These are phyloP conservation scores for Pristionchus pacificus DNA, from an alignment of 1,140 invertebrate genomes.

Conservation along the genomic window DNA sequence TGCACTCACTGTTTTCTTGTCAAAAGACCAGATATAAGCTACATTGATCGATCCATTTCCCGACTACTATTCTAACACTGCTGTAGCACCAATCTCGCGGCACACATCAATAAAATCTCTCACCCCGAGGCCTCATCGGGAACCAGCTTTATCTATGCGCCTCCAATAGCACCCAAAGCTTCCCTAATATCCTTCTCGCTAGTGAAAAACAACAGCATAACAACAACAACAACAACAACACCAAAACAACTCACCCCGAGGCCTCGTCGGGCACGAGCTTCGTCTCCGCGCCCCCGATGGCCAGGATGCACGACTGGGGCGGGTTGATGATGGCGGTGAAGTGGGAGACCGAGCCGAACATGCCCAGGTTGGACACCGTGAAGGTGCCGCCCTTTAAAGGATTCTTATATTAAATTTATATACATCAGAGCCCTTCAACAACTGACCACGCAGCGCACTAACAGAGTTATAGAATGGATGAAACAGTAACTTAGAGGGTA, in stretches of 20 bases:
- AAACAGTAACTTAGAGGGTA: too few species aligned
- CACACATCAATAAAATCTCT: slow-evolving; percentile 22
- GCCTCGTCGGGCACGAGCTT: slow-evolving; percentile 62
- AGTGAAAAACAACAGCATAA: too few species aligned
- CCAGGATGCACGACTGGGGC: slow-evolving; percentile 70
- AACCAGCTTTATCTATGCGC: slow-evolving; percentile 63
- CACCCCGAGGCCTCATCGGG: slow-evolving; percentile 56
- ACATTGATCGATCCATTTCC: too few species aligned
- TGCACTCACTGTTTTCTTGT: too few species aligned
- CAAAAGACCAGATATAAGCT: too few species aligned
- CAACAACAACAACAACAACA: too few species aligned
- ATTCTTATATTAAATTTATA: not conserved
- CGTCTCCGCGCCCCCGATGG: slow-evolving; percentile 66
- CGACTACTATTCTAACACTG: too few species aligned
- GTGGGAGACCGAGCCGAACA: slow-evolving; percentile 77
- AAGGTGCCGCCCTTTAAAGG: slow-evolving; percentile 68
- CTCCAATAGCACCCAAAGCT: slow-evolving; percentile 70
- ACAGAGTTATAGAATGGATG: too few species aligned
- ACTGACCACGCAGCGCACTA: too few species aligned
- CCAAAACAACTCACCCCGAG: slow-evolving; percentile 30
- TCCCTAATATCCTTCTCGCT: too few species aligned
- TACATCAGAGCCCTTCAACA: too few species aligned
- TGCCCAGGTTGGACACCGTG: slow-evolving; percentile 90
- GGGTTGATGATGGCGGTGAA: slow-evolving; percentile 71
- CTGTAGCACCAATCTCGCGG: too few species aligned